A percentile compares a stretch with the other conserved stretches of the same genome.
These are phyloP conservation scores for Dinothrombium tinctorium DNA, from an alignment of 1,140 invertebrate species.

Conservation along the genomic window DNA sequence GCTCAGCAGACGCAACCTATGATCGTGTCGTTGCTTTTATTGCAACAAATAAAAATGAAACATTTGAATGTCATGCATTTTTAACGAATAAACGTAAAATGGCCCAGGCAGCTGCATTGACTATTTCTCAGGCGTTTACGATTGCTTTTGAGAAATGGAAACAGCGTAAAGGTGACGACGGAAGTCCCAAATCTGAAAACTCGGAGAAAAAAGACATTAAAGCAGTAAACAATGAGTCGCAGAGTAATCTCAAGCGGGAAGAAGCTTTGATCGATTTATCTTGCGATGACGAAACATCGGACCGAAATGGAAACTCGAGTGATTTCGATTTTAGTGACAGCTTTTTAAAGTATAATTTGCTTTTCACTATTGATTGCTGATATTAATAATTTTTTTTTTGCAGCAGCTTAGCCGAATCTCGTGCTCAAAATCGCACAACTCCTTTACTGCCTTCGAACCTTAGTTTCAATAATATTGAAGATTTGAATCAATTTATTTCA, in stretches of 20 bases:
- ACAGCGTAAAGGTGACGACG: too few species aligned
- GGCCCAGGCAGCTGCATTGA: slow-evolving; percentile 48
- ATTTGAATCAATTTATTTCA: too few species aligned
- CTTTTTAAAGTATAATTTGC: background rate
- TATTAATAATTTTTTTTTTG: too few species aligned
- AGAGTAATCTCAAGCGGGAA: background rate
- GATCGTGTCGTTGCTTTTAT: slow-evolving; percentile 67
- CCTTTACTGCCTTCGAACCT: too few species aligned
- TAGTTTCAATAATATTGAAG: too few species aligned
- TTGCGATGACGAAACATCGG: background rate
- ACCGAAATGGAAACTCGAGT: background rate
- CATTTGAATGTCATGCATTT: slow-evolving; percentile 62
- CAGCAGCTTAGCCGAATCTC: too few species aligned
- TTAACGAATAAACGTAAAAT: slow-evolving; percentile 55
- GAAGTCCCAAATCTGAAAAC: background rate
- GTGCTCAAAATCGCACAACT: too few species aligned
- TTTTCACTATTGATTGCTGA: too few species aligned
- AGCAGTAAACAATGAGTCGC: background rate
- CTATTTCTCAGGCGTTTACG: slow-evolving; percentile 58
- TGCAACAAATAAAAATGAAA: slow-evolving; percentile 43
- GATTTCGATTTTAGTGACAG: background rate
- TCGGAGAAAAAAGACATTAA: background rate
- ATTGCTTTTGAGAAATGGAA: slow-evolving; percentile 48
- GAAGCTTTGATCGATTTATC: background rate
- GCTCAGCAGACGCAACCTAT: slow-evolving; percentile 55